Base-by-base conservation (phyloP, 23 tunicate species). In the Ascidia mentula region DNA sequence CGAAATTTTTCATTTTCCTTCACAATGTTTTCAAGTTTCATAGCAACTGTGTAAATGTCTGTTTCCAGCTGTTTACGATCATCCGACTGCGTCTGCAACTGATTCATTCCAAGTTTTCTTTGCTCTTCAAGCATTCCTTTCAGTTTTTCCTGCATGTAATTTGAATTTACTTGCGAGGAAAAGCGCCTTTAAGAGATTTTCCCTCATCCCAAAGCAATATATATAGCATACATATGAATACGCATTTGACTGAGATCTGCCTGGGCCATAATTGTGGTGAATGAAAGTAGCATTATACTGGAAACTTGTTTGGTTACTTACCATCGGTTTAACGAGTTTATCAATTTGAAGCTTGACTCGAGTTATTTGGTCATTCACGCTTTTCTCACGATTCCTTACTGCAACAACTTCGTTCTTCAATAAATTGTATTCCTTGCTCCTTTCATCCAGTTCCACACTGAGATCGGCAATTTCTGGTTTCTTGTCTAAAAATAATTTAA, bases 331-430 rank as follows among this genome's bases (percentile, higher is more conserved):
- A 31, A 59, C 69, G 34, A 85, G 80, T 46, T 85, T 90, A 46
- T 85, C 80, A 18, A 85, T 20, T 65, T 74, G 37, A 35, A 76
- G 45, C 33, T 80, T 80, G 15, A 88, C 76, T 69, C 96, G 72
- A 7, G 42, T 84, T 9, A 86, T 80, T 75, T 85, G 86, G 32
- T 90, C 96, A 18, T 60, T 82, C 38, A 84, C 74, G 34, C 96
- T 85, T 59, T 85, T 90, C 59, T 90, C 90, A 59, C 77, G 69
- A 60, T 90, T 90, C 30, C 96, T 34, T 2, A 90, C 77, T 31
- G 86, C 69, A 24, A 90, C 79, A 60, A 90, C 88, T 60, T 90
- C 88, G 34, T 80, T 60, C 42, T 90, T 90, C 42, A 38, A 32
- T 18, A 40, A 28, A 36, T 46, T 45, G 78, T 90, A 90, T 74